Evolutionary conservation across 1,140 invertebrate genomes (phyloP).

Genomic region (Calliphora vicina): DNA sequence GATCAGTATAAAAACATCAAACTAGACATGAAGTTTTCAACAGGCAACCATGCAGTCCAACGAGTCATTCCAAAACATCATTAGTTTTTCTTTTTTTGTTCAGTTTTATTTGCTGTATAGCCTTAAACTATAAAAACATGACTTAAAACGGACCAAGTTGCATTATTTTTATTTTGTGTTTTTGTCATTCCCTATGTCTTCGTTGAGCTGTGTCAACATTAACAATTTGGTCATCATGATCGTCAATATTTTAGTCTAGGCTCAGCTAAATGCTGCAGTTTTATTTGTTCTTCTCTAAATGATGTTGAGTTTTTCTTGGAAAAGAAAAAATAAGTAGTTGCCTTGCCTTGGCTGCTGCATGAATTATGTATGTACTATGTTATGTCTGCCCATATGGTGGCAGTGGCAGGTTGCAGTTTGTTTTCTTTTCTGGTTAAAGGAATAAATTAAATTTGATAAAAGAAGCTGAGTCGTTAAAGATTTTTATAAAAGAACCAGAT

Average conservation of each 20-base stretch:
- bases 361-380: too few relatives aligned
- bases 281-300: too few relatives aligned
- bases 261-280: too few relatives aligned
- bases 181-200: neutral
- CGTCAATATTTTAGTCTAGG: neutral
- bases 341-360: neutral
- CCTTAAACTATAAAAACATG: conserved; percentile 10
- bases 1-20: neutral
- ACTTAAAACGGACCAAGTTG: neutral
- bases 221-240: neutral
- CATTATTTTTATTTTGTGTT: neutral
- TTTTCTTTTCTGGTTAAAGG: too few relatives aligned
- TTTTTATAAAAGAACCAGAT: too few relatives aligned
- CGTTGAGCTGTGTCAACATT: neutral
- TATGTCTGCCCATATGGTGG: too few relatives aligned
- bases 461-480: too few relatives aligned
- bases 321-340: neutral
- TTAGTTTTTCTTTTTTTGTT: too few relatives aligned
- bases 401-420: too few relatives aligned
- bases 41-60: neutral
- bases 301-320: neutral
- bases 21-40: too few relatives aligned
- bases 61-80: neutral
- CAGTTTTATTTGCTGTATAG: too few relatives aligned
- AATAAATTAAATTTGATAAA: too few relatives aligned